A percentile compares a stretch with the other conserved stretches of the same genome.
Evolutionary conservation across 2,113 vertebrate genomes (phyloP).

Genomic region (Crotophaga sulcirostris): DNA sequence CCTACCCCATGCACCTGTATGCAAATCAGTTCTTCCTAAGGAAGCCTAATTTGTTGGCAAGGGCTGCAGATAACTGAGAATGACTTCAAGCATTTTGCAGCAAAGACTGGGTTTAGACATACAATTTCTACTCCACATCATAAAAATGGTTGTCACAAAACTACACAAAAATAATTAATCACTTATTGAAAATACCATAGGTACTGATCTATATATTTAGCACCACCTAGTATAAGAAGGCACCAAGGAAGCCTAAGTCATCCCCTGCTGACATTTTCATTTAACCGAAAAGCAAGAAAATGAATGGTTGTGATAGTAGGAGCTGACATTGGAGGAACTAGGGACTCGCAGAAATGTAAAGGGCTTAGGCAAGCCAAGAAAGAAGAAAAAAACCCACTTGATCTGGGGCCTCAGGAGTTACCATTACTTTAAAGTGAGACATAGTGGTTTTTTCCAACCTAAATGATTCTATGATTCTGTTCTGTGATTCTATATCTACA

Average conservation of each 20-base stretch:
- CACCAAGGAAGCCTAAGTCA: not conserved
- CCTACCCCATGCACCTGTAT: not conserved
- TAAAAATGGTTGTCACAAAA: not conserved
- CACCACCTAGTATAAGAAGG: not conserved
- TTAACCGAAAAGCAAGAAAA: not conserved
- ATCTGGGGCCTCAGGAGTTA: not conserved
- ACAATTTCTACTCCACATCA: not conserved
- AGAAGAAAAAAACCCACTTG: not conserved
- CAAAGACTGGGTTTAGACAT: not conserved
- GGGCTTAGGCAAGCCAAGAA: not conserved
- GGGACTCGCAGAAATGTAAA: not conserved
- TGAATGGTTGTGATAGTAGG: not conserved
- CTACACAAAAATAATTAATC: not conserved
- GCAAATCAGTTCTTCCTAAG: not conserved
- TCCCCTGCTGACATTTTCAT: not conserved
- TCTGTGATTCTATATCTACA: not conserved
- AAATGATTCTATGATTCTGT: not conserved
- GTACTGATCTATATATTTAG: not conserved
- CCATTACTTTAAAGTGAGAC: not conserved
- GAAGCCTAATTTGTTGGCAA: not conserved
- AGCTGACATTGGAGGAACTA: not conserved
- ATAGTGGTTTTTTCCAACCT: not conserved
- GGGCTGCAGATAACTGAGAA: not conserved
- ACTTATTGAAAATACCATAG: not conserved
- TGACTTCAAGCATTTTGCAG: not conserved